Percentiles rank a stretch among this genome's conserved stretches.
These are phyloP conservation scores for Ceratina australensis DNA, from an alignment of 1,140 invertebrate genomes.

Conservation along the genomic window DNA sequence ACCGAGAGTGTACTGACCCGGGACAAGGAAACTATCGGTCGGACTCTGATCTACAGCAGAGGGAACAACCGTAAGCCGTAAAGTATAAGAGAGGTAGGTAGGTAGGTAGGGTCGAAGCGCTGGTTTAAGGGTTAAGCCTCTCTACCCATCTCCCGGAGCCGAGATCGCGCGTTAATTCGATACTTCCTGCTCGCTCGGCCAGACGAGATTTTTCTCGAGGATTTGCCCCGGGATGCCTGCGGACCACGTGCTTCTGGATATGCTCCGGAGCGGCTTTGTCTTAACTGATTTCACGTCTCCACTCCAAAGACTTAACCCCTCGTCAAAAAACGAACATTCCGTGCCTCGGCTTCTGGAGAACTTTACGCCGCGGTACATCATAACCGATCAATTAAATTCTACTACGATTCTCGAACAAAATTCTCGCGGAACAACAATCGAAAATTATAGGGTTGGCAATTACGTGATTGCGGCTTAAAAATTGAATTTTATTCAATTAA, in stretches of 20 bases:
- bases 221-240: neutral
- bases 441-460: too few relatives aligned
- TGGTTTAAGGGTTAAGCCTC: slow-evolving; percentile 47
- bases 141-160: slow-evolving; percentile 42
- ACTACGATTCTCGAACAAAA: too few relatives aligned
- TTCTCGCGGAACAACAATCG: too few relatives aligned
- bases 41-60: slow-evolving; percentile 1
- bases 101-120: slow-evolving; percentile 5
- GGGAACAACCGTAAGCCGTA: slow-evolving; percentile 29
- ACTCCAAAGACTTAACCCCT: neutral
- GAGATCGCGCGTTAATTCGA: slow-evolving; percentile 70
- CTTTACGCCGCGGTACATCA: too few relatives aligned
- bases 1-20: slow-evolving; percentile 40
- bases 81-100: slow-evolving; percentile 36
- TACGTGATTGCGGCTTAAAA: too few relatives aligned
- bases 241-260: slow-evolving; percentile 5
- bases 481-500: too few relatives aligned
- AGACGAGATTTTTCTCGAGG: slow-evolving; percentile 43
- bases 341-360: too few relatives aligned
- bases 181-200: slow-evolving; percentile 66
- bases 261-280: neutral
- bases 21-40: slow-evolving; percentile 34
- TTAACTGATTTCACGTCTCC: neutral
- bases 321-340: too few relatives aligned
- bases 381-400: too few relatives aligned